A percentile compares a stretch with the other conserved stretches of the same genome.
These are phyloP conservation scores for Zeus faber DNA, from an alignment of 2,113 vertebrate species.

Conservation along the genomic window DNA sequence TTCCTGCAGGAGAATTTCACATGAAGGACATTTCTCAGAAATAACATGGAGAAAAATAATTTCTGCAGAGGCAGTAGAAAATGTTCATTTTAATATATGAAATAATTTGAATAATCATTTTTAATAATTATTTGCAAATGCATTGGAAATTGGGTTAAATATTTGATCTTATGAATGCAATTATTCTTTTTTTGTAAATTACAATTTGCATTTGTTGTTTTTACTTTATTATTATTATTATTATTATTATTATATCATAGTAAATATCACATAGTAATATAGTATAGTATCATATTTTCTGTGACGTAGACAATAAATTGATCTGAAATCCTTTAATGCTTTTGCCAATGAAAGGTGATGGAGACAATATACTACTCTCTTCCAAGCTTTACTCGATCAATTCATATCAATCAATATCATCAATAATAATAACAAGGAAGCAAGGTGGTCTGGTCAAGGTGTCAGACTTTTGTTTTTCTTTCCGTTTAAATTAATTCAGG, in stretches of 20 bases:
- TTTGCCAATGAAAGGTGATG: not conserved
- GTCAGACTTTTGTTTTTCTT: not conserved
- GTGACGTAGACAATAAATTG: not conserved
- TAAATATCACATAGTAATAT: no score
- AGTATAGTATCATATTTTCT: no score
- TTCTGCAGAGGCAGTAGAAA: no score
- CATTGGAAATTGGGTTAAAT: not conserved
- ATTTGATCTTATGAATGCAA: not conserved
- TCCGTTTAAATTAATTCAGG: not conserved
- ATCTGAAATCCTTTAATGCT: not conserved
- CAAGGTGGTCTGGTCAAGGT: no score
- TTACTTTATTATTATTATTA: not conserved
- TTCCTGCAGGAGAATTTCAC: no score
- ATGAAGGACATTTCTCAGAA: no score
- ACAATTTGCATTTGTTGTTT: not conserved
- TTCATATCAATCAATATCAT: not conserved
- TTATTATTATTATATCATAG: not conserved
- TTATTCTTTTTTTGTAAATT: no score
- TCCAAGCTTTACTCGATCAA: conserved; percentile 2
- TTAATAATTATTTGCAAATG: not conserved
- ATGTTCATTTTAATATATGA: not conserved
- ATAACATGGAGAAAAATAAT: no score
- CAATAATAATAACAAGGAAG: not conserved
- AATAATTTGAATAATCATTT: not conserved
- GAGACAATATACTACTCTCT: not conserved